Evolutionary conservation across 1,140 invertebrate species (phyloP).

Genomic region (Archivesica marissinica): DNA sequence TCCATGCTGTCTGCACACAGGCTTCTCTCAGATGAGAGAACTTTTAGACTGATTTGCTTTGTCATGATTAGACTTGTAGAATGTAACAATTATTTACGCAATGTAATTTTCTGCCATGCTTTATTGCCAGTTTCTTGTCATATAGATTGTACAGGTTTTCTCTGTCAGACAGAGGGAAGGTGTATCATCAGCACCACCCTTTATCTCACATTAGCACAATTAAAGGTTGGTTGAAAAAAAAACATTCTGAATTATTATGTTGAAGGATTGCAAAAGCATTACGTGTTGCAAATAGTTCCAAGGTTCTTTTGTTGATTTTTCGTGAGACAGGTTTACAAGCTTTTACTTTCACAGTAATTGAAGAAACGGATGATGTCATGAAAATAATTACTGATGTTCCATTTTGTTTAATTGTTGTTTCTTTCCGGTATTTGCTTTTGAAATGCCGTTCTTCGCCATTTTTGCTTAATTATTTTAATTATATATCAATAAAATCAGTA

Average conservation of each 20-base stretch:
- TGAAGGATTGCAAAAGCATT: not conserved
- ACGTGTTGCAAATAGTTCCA: not conserved
- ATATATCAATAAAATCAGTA: constrained; percentile 15
- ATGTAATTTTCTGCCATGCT: constrained; percentile 47
- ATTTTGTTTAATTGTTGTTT: constrained; percentile 30
- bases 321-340: constrained; percentile 17
- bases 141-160: not conserved
- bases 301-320: too few relatives aligned
- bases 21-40: too few relatives aligned
- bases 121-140: not conserved
- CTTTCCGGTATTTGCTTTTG: constrained; percentile 31
- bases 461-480: constrained; percentile 38
- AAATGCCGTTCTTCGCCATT: not conserved
- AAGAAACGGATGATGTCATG: constrained; percentile 13
- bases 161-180: too few relatives aligned
- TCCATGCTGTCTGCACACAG: not conserved
- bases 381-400: constrained; percentile 7
- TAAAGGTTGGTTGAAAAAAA: too few relatives aligned
- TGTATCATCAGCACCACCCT: too few relatives aligned
- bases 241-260: not conserved
- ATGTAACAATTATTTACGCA: constrained; percentile 40
- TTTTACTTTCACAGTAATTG: constrained; percentile 11
- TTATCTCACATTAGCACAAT: too few relatives aligned
- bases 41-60: not conserved
- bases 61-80: constrained; percentile 11